Base-by-base conservation (phyloP, 2,888 invertebrate genomes). In the Tinea trinotella region DNA sequence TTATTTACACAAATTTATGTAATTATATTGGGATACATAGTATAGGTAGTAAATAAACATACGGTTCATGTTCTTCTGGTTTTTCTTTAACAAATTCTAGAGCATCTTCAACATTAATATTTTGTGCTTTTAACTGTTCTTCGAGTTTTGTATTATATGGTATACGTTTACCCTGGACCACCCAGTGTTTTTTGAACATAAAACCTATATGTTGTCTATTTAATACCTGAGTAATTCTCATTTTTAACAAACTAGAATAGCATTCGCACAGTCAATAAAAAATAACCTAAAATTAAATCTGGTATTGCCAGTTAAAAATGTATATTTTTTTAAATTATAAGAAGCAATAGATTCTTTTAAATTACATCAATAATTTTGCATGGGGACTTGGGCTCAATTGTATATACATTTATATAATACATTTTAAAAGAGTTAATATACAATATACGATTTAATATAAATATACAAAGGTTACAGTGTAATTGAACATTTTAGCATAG, bases 151-250 rank as follows among this genome's bases (percentile, higher is more conserved):
- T 88, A 53, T 91, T 87, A 3, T 73, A 58, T 0, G 90, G 79
- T 56, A 77, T 77, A 59, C 90, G 87, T 67, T 89, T 89, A 0
- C 92, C 90, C 74, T 91, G 90, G 1, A 88, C 62, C 59, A 88
- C 73, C 95, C 95, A 95, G 70, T 93, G 89, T 58, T 85, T 88
- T 70, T 90, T 90, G 60, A 91, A 90, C 83, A 90, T 89, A 83
- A 91, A 90, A 46, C 88, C 92, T 60, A 93, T 88, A 67, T 94
- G 92, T 64, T 93, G 92, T 22, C 89, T 83, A 56, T 74, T 85
- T 60, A 93, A 74, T 57, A 87, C 75, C 57, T 83, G 83, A 10
- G 92, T 88, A 36, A 92, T 61, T 61, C 89, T 90, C 94, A 94
- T 94, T 70, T 69, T 68, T 24, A 12, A 40, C 4, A 19, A 7